phyloP scores from a whole-genome alignment of 2,113 vertebrate species.

The Hippocampus zosterae region DNA sequence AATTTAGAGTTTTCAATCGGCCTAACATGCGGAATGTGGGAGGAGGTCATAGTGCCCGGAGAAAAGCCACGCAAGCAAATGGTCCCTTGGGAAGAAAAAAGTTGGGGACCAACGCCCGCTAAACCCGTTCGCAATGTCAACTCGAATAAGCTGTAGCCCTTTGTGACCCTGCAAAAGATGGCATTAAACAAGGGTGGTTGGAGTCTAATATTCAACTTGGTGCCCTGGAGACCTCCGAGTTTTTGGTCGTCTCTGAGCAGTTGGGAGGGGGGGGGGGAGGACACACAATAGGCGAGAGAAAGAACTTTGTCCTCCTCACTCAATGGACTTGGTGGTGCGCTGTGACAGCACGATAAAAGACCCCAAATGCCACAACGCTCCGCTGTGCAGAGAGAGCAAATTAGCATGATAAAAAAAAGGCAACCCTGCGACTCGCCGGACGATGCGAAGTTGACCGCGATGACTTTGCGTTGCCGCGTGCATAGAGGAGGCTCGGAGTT shows the following conservation, averaged over 20 bases:
- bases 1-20: no score
- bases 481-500: conserved; percentile 71
- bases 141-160: background rate
- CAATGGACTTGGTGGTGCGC: conserved; percentile 61
- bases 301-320: conserved; percentile 39
- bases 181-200: background rate
- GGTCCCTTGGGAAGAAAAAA: no score
- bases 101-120: no score
- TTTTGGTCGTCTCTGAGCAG: conserved; percentile 19
- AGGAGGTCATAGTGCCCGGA: no score
- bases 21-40: no score
- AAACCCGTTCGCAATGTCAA: background rate
- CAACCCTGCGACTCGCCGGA: conserved; percentile 56
- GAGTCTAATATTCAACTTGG: background rate
- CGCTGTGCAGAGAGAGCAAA: conserved; percentile 61
- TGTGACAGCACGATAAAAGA: conserved; percentile 76
- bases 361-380: conserved; percentile 74
- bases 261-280: background rate
- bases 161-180: background rate
- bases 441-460: conserved; percentile 62
- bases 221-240: background rate
- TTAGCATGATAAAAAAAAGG: conserved; percentile 86
- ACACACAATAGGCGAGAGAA: conserved; percentile 56
- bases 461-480: conserved; percentile 68
- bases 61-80: no score